These are phyloP conservation scores for Spea multiplicata DNA, from an alignment of 2,113 vertebrate genomes.

Conservation along the genomic window DNA sequence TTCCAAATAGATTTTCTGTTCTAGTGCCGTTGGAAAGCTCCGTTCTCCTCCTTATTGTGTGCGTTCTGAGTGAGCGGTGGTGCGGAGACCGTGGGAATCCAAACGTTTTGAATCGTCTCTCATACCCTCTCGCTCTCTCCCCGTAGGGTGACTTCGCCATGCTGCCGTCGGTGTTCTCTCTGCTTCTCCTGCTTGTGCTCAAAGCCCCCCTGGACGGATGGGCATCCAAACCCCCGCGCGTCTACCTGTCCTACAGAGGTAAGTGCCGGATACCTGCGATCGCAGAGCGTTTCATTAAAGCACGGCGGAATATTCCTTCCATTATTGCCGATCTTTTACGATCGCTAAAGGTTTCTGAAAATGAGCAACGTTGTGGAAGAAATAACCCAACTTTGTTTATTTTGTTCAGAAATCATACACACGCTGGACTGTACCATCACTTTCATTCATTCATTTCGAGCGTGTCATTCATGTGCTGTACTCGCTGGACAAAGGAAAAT, in stretches of 20 bases:
- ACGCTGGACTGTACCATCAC: too few relatives aligned
- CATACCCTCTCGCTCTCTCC: neutral
- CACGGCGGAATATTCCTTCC: neutral
- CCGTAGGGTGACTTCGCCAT: constrained; percentile 12
- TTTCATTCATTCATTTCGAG: too few relatives aligned
- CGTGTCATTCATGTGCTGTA: too few relatives aligned
- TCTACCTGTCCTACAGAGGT: constrained; percentile 53
- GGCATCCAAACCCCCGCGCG: constrained; percentile 35
- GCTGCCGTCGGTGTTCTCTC: constrained; percentile 14
- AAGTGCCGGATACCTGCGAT: constrained; percentile 1
- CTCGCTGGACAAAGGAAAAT: too few relatives aligned
- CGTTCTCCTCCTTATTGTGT: neutral
- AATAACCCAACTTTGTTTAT: too few relatives aligned
- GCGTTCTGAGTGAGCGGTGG: neutral
- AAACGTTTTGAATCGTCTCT: neutral
- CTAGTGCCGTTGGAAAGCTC: neutral
- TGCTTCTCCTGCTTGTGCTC: constrained; percentile 26
- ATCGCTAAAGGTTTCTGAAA: too few relatives aligned
- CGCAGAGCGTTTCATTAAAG: too few relatives aligned
- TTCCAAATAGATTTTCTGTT: neutral
- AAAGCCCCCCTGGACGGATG: constrained; percentile 3
- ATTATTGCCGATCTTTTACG: too few relatives aligned
- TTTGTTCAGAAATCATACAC: too few relatives aligned
- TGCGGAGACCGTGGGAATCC: constrained; percentile 7
- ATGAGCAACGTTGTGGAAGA: too few relatives aligned